Base-by-base conservation (phyloP, 2,888 invertebrate genomes). In the Pachymerium ferrugineum region DNA sequence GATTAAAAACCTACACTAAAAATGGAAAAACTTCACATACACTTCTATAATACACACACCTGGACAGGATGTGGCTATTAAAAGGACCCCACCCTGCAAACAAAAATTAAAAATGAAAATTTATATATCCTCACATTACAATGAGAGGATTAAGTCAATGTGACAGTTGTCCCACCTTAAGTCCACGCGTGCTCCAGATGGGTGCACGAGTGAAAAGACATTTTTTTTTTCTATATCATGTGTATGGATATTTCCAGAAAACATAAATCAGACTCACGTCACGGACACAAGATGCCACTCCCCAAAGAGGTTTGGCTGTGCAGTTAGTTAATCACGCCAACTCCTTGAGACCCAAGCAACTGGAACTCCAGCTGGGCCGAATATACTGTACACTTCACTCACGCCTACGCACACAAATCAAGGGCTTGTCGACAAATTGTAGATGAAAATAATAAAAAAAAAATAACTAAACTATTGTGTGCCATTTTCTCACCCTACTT, bases 381-480 rank as follows among this genome's bases (percentile, higher is more conserved):
- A n/a, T 22, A 8, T 54, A 54, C 47, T 10, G 22, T 19, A 54
- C 47, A 54, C 47, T 54, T 54, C 19, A 54, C 19, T n/a, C 47
- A 54, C 47, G 47, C 47, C 47, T 22, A 54, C 47, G 47, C 16
- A 22, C 47, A 54, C 47, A 54, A 54, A 54, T 54, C 47, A 54
- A 54, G n/a, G 47, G 22, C 47, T 54, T 19, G 47, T 54, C 47
- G 47, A 54, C 47, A 54, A 54, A 54, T 54, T 54, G n/a, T n/a
- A n/a, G n/a, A n/a, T n/a, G n/a, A n/a, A n/a, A n/a, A n/a, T n/a
- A n/a, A n/a, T n/a, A n/a, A n/a, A n/a, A n/a, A n/a, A n/a, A n/a
- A n/a, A n/a, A n/a, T n/a, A n/a, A 54, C 22, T 54, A 12, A 10
- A 54, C 47, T n/a, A 54, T 54, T 54, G 47, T 54, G 47, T 5